Base-by-base conservation (phyloP, 1,140 invertebrate species). In the Parasteatoda tepidariorum region DNA sequence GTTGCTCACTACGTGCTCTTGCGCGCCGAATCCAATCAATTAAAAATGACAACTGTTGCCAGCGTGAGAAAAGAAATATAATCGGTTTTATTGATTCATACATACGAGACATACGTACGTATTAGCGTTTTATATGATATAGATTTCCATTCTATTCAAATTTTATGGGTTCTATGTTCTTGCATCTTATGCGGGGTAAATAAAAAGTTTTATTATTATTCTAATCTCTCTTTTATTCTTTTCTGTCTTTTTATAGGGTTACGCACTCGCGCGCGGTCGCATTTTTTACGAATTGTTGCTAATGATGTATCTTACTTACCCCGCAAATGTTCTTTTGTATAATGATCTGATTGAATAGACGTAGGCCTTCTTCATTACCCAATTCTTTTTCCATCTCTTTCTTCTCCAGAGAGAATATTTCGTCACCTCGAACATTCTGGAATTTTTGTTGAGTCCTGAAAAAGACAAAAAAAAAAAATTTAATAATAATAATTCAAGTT, bases 261-360 rank as follows among this genome's bases (percentile, higher is more conserved):
- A n/a, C n/a, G n/a, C n/a, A n/a, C n/a, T n/a, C n/a, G n/a, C n/a
- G n/a, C n/a, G n/a, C n/a, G n/a, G n/a, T n/a, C n/a, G n/a, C n/a
- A n/a, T n/a, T n/a, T n/a, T n/a, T n/a, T 11, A 24, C 26, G 18
- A 6, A 24, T 61, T 61, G n/a, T 3, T 22, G 2, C 3, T 2
- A 2, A 67, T 24, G 0, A 67, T n/a, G 22, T 15, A 34, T 33
- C 34, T 26, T 13, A 54, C 81, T 64, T 66, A 83, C 81, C 5
- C 81, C 81, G 26, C 68, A 83, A 18, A 74, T 54, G 15, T 83
- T 83, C 48, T 83, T 83, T 24, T 83, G 81, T 22, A 83, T 34
- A 6, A 28, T 66, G 7, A 83, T 33, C 28, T 83, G 81, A n/a
- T 83, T 83, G 41, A 64, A 74, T 5, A 83, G 81, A 9, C 70